Evolutionary conservation across 2,113 vertebrate species (phyloP).

Genomic region (Trogon surrucura): DNA sequence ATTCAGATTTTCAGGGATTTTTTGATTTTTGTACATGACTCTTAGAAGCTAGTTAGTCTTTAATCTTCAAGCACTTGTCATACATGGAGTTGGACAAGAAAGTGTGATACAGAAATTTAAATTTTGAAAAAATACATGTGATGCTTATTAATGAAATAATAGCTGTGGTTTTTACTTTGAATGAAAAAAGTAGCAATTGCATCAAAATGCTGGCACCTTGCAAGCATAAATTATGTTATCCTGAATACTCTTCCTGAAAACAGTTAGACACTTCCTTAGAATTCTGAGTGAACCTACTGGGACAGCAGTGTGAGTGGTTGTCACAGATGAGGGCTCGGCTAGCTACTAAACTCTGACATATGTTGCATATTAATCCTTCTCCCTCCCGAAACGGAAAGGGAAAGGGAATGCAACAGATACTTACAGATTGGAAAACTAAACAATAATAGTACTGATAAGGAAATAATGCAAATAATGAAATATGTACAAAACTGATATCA

Average conservation of each 20-base stretch:
- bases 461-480: too few relatives aligned
- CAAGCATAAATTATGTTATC: neutral
- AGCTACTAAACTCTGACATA: too few relatives aligned
- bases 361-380: too few relatives aligned
- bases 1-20: neutral
- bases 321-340: too few relatives aligned
- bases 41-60: neutral
- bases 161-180: neutral
- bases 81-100: neutral
- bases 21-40: neutral
- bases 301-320: neutral
- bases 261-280: neutral
- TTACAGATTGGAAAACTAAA: too few relatives aligned
- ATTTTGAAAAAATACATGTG: neutral
- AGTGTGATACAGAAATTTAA: neutral
- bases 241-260: neutral
- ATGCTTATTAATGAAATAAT: neutral
- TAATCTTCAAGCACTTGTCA: neutral
- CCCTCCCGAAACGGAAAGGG: too few relatives aligned
- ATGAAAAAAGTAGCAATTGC: neutral
- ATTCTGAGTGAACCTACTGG: neutral
- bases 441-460: too few relatives aligned
- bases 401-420: too few relatives aligned
- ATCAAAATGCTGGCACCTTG: neutral
- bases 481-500: too few relatives aligned